A percentile compares a stretch with the other conserved stretches of the same genome.
Conservation (phyloP, 2,888 invertebrate genomes). For the Cerastis rubricosa region DNA sequence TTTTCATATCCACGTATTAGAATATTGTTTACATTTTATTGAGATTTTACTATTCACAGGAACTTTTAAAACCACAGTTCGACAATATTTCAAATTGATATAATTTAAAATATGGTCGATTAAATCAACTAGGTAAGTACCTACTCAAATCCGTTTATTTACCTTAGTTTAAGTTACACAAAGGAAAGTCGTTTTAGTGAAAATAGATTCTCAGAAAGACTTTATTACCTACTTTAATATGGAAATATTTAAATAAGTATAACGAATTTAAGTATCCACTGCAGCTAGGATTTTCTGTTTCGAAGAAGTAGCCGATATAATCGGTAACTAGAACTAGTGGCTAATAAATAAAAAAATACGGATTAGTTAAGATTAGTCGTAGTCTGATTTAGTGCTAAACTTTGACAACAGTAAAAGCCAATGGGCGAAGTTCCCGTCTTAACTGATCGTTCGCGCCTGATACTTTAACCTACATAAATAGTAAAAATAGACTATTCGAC, state of each 20-base stretch:
- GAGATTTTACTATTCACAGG: neutral
- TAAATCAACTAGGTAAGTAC: neutral
- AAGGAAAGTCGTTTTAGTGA: neutral
- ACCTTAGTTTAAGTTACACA: neutral
- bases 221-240: neutral
- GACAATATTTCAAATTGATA: neutral
- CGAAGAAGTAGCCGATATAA: neutral
- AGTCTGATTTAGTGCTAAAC: conserved; percentile 80
- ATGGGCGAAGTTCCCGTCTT: conserved; percentile 78
- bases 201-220: conserved; percentile 16
- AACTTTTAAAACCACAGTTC: neutral
- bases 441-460: conserved; percentile 80
- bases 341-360: conserved; percentile 62
- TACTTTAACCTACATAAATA: conserved; percentile 71
- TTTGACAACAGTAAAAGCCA: conserved; percentile 80
- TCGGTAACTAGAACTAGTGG: conserved; percentile 22
- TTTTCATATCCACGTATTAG: neutral
- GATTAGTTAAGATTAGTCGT: conserved; percentile 68
- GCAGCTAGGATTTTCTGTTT: neutral
- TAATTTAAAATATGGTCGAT: neutral
- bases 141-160: neutral
- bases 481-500: conserved; percentile 63
- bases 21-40: neutral
- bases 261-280: neutral
- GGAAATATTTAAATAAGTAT: conserved; percentile 8